These are phyloP conservation scores for Crax fasciolata DNA, from an alignment of 2,797 vertebrate genomes.

Conservation along the genomic window DNA sequence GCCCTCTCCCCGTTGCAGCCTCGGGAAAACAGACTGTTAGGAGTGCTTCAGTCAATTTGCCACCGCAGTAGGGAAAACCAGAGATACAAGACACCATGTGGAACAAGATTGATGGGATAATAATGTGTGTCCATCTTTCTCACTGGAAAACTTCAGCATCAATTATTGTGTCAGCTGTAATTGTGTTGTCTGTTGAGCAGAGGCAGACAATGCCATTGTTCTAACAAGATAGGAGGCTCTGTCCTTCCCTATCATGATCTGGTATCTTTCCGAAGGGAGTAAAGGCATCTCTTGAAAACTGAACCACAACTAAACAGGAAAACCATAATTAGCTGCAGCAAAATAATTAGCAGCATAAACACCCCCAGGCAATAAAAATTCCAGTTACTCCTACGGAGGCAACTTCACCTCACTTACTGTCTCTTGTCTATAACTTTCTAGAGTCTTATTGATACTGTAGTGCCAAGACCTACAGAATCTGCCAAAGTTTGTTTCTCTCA, in stretches of 20 bases:
- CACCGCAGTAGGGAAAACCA: neutral
- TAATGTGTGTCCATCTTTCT: slow-evolving; percentile 13
- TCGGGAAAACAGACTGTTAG: neutral
- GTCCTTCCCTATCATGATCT: neutral
- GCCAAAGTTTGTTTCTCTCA: slow-evolving; percentile 57
- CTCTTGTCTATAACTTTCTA: slow-evolving; percentile 65
- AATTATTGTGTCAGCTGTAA: slow-evolving; percentile 52
- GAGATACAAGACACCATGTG: neutral
- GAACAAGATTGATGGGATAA: slow-evolving; percentile 45
- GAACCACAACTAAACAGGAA: neutral
- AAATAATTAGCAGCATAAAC: slow-evolving; percentile 75
- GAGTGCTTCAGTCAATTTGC: slow-evolving; percentile 36
- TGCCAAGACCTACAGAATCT: slow-evolving; percentile 73
- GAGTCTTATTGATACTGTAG: slow-evolving; percentile 50
- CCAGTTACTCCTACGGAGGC: slow-evolving; percentile 40
- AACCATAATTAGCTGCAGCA: slow-evolving; percentile 66
- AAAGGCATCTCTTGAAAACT: slow-evolving; percentile 39
- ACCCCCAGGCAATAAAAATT: slow-evolving; percentile 55
- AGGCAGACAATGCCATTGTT: slow-evolving; percentile 1
- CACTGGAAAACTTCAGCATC: slow-evolving; percentile 41
- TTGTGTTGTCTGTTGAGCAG: slow-evolving; percentile 19
- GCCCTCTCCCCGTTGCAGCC: neutral
- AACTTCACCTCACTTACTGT: slow-evolving; percentile 73
- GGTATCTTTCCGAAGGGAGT: slow-evolving; percentile 26
- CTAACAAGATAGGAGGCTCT: slow-evolving; percentile 36